Percentiles rank a stretch among this genome's conserved stretches.
These are phyloP conservation scores for Hedya salicella DNA, from an alignment of 2,888 invertebrate species.

Conservation along the genomic window DNA sequence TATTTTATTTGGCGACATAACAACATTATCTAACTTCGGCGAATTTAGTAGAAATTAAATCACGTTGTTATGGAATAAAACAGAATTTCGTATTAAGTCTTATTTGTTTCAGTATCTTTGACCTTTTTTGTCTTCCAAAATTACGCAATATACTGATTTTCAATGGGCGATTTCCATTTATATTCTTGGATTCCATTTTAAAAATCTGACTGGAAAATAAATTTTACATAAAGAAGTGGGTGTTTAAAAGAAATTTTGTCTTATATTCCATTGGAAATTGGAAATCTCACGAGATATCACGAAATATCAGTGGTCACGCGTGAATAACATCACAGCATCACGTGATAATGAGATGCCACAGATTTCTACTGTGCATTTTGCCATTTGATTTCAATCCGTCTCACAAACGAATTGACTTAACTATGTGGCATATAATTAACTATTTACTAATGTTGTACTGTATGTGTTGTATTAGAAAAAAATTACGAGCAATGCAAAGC, in stretches of 20 bases:
- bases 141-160: slow-evolving; percentile 35
- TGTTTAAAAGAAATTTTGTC: slow-evolving; percentile 30
- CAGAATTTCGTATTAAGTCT: slow-evolving; percentile 32
- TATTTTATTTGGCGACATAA: slow-evolving; percentile 33
- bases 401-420: too few relatives aligned
- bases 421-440: neutral
- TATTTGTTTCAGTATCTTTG: slow-evolving; percentile 33
- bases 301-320: slow-evolving; percentile 29
- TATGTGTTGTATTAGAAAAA: too few relatives aligned
- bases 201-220: slow-evolving; percentile 13
- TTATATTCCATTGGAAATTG: slow-evolving; percentile 27
- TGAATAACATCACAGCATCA: slow-evolving; percentile 4
- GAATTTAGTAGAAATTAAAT: slow-evolving; percentile 34
- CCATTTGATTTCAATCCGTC: neutral
- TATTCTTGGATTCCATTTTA: slow-evolving; percentile 18
- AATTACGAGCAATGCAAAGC: too few relatives aligned
- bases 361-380: neutral
- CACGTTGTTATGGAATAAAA: slow-evolving; percentile 37
- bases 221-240: slow-evolving; percentile 28
- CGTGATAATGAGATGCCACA: slow-evolving; percentile 17
- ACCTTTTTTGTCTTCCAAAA: slow-evolving; percentile 32
- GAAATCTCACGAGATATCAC: slow-evolving; percentile 34
- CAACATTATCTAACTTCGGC: slow-evolving; percentile 34
- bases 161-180: slow-evolving; percentile 34
- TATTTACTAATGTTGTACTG: too few relatives aligned